Evolutionary conservation across 2,888 invertebrate genomes (phyloP), one percentile per base, ranked within the genome.

Genomic region (Xestia sexstrigata): DNA sequence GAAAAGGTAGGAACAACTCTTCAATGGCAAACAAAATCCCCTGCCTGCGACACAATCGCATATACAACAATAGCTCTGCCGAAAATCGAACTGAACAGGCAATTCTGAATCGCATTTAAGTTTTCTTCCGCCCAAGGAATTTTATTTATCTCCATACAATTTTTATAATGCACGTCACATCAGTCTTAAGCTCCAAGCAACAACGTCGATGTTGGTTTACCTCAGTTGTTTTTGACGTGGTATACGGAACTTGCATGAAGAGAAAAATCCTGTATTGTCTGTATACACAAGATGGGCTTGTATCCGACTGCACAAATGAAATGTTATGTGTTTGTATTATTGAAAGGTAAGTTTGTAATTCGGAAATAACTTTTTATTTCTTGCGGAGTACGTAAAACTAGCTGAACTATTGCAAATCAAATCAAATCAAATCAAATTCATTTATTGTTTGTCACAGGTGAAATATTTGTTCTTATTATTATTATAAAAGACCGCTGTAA

Each of bases 71-170:
- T 68, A 75, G 69, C 79, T 78, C 76, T 75, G 63, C 66, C 49
- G 60, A 79, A 81, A 85, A 88, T 87, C 80, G 81, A 82, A 83
- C 70, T 66, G 76, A 74, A 84, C 81, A 83, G 60, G 78, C 87
- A 88, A 83, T 84, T 78, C 81, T 52, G 81, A 88, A 88, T 85
- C 87, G 78, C 83, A 88, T 88, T 88, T 77, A 87, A 88, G 82
- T 88, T 85, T 74, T 66, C 79, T 75, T 79, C 76, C 60, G 66
- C 67, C 68, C 58, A 73, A 72, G 45, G 79, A 80, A 85, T 83
- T 88, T 82, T 87, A 85, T 87, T 87, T 85, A 80, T 81, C 30
- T 65, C 35, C 66, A 65, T 42, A 81, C 78, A 83, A 74, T 62
- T 49, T 74, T 75, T 65, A 35, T 70, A 26, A 52, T 72, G 69